phyloP scores from a whole-genome alignment of 2,797 vertebrate species.

The Pygocentrus nattereri region DNA sequence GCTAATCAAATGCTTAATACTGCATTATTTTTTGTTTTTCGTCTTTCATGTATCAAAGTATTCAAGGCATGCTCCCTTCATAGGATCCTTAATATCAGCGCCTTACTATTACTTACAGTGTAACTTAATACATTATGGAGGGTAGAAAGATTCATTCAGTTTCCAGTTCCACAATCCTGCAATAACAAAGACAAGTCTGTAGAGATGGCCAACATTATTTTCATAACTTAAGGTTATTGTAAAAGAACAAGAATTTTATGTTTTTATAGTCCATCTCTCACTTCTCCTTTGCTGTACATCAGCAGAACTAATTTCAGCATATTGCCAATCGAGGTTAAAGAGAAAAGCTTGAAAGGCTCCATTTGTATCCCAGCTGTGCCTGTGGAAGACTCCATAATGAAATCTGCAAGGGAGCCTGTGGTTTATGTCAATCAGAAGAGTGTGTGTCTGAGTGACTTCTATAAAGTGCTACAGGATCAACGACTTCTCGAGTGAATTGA shows the following conservation, averaged over 20 bases:
- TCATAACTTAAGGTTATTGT: constrained; percentile 3
- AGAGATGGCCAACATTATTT: not conserved
- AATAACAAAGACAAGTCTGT: not conserved
- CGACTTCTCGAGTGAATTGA: not conserved
- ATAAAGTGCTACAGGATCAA: not conserved
- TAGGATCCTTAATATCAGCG: not conserved
- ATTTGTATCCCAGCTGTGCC: constrained; percentile 6
- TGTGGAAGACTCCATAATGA: not conserved
- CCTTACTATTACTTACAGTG: not conserved
- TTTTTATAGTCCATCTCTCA: constrained; percentile 2
- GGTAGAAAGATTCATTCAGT: not conserved
- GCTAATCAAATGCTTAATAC: not conserved
- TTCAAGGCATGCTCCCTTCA: not conserved
- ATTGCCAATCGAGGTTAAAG: not conserved
- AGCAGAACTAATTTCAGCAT: not conserved
- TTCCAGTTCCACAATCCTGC: not conserved
- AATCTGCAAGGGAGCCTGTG: not conserved
- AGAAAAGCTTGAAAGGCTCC: constrained; percentile 15
- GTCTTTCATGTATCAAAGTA: not conserved
- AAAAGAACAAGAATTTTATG: not conserved
- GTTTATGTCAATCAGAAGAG: constrained; percentile 19
- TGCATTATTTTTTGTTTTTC: not conserved
- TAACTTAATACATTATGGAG: not conserved
- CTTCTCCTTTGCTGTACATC: not conserved
- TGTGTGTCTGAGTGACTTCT: not conserved